Percentiles rank a stretch among this genome's conserved stretches.
phyloP scores from a whole-genome alignment of 2,888 invertebrate genomes.

The Cremastinae sp. region DNA sequence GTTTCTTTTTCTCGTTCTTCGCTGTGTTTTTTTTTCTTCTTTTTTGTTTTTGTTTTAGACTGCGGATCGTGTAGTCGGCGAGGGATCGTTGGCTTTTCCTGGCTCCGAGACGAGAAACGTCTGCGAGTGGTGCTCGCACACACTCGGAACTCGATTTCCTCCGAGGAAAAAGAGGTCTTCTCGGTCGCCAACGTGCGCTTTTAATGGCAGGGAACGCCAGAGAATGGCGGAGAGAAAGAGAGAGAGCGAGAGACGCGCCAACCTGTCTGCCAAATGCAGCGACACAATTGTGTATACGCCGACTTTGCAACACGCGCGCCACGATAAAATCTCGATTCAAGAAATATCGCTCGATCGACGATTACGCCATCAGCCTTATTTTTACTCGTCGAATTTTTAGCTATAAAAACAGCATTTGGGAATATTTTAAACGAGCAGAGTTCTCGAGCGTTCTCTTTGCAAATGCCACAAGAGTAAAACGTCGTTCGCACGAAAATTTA shows the following conservation, averaged over 20 bases:
- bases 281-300: slow-evolving; percentile 40
- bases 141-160: background rate
- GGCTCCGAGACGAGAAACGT: slow-evolving; percentile 51
- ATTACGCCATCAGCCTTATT: no score
- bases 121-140: slow-evolving; percentile 11
- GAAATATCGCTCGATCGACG: no score
- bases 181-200: slow-evolving; percentile 9
- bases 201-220: slow-evolving; percentile 11
- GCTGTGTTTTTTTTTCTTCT: slow-evolving; percentile 7
- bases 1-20: background rate
- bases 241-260: slow-evolving; percentile 68
- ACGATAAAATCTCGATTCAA: no score
- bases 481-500: no score
- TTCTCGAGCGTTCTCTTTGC: no score
- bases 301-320: no score
- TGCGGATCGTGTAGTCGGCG: slow-evolving; percentile 47
- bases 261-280: slow-evolving; percentile 70
- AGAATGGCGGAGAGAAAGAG: slow-evolving; percentile 11
- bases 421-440: no score
- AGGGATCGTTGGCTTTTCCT: slow-evolving; percentile 54
- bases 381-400: no score
- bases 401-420: no score
- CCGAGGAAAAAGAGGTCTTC: slow-evolving; percentile 1
- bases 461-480: no score
- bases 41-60: background rate